phyloP scores from a whole-genome alignment of 2,888 invertebrate species.

The Yponomeuta evonymella region DNA sequence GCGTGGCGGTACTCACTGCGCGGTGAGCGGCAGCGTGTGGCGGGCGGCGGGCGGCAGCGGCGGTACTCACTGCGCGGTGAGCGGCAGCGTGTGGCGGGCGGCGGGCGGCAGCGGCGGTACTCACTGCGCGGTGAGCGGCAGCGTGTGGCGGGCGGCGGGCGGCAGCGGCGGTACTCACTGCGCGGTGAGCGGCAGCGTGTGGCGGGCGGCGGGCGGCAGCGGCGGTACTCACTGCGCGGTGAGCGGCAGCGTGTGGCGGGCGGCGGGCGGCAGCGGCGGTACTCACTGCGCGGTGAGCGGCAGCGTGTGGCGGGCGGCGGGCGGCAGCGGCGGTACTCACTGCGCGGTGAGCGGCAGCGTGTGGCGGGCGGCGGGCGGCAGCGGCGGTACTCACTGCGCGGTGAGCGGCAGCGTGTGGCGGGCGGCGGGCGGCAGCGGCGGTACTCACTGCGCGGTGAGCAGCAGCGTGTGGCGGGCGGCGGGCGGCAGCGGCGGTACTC shows the following conservation, averaged over 20 bases:
- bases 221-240: slow-evolving; percentile 49
- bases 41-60: slow-evolving; percentile 38
- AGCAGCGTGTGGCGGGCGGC: no score
- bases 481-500: no score
- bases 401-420: no score
- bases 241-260: slow-evolving; percentile 64
- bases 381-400: no score
- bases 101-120: slow-evolving; percentile 31
- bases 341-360: no score
- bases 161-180: background rate
- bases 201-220: slow-evolving; percentile 71
- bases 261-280: no score
- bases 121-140: slow-evolving; percentile 78
- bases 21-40: slow-evolving; percentile 80
- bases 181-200: slow-evolving; percentile 82
- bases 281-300: no score
- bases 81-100: slow-evolving; percentile 79
- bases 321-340: no score
- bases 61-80: slow-evolving; percentile 36
- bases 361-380: no score
- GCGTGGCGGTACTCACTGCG: slow-evolving; percentile 50
- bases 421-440: no score
- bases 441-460: no score
- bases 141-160: slow-evolving; percentile 75
- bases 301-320: no score